Evolutionary conservation across 2,113 vertebrate species (phyloP), one percentile per base, ranked within the genome.

Genomic region (Phyllostomus hastatus): DNA sequence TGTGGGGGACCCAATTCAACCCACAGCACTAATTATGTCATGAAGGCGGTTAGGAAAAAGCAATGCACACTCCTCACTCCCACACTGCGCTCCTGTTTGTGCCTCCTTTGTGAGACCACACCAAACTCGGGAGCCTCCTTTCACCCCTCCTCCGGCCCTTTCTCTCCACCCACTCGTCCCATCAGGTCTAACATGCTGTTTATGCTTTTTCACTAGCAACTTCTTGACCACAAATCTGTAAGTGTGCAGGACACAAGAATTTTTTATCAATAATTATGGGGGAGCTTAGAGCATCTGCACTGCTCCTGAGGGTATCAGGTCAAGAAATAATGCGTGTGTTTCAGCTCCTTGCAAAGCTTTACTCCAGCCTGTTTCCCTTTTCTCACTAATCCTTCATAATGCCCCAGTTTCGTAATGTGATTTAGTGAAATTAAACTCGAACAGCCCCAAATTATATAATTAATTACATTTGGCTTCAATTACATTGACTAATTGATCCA

Each of bases 391-490:
- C 91, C 95, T 95, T 96, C 94, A 92, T 91, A 91, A 96, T 97
- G 88, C 67, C 85, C 73, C 79, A 83, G 91, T 91, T 98, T 97
- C 73, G 76, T 98, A 97, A 97, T 97, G 70, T 94, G 93, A 98
- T 97, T 98, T 96, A 70, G 91, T 87, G 73, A 97, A 97, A 97
- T 97, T 96, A 97, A 96, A 97, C 95, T 86, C 33, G 7, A 96
- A 88, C 93, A 98, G 93, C 89, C 96, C 95, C 83, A 97, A 97
- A 97, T 97, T 97, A 97, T 94, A 96, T 97, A 97, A 97, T 97
- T 97, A 97, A 98, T 97, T 98, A 97, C 91, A 97, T 98, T 98
- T 97, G 95, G 78, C 95, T 95, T 96, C 96, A 97, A 98, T 98
- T 97, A 96, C 86, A 54, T 93, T 86, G 97, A 97, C 95, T 97